Percentiles rank a stretch among this genome's conserved stretches.
These are phyloP conservation scores for Caradrina clavipalpis DNA, from an alignment of 2,888 invertebrate species.

Conservation along the genomic window DNA sequence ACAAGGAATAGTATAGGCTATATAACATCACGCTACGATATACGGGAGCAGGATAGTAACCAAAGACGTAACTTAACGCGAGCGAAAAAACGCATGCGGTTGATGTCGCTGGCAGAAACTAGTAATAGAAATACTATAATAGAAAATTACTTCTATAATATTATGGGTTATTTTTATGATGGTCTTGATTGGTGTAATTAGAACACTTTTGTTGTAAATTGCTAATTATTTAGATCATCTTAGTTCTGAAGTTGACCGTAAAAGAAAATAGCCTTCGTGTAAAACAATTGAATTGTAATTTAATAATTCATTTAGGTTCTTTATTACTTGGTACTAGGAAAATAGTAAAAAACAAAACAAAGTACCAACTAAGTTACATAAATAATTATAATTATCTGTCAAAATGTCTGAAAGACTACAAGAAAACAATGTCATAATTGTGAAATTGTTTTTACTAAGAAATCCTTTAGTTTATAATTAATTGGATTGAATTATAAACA, in stretches of 20 bases:
- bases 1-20: too few species aligned
- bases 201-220: too few species aligned
- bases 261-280: constrained; percentile 11
- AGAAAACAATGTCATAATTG: constrained; percentile 30
- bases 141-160: constrained; percentile 9
- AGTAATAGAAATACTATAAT: constrained; percentile 21
- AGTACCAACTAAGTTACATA: constrained; percentile 1
- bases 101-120: too few species aligned
- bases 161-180: constrained; percentile 12
- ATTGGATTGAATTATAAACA: constrained; percentile 14
- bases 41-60: too few species aligned
- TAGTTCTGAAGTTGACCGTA: background rate
- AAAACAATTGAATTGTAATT: constrained; percentile 22
- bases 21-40: too few species aligned
- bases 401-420: constrained; percentile 27
- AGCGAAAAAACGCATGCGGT: too few species aligned
- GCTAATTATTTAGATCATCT: background rate
- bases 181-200: constrained; percentile 12
- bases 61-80: too few species aligned
- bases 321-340: constrained; percentile 1
- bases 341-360: background rate
- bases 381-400: constrained; percentile 32
- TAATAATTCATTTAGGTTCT: constrained; percentile 18
- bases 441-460: constrained; percentile 24
- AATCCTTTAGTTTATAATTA: constrained; percentile 29